A percentile compares a stretch with the other conserved stretches of the same genome.
These are phyloP conservation scores for Aporophyla lueneburgensis DNA, from an alignment of 2,888 invertebrate species.

Conservation along the genomic window DNA sequence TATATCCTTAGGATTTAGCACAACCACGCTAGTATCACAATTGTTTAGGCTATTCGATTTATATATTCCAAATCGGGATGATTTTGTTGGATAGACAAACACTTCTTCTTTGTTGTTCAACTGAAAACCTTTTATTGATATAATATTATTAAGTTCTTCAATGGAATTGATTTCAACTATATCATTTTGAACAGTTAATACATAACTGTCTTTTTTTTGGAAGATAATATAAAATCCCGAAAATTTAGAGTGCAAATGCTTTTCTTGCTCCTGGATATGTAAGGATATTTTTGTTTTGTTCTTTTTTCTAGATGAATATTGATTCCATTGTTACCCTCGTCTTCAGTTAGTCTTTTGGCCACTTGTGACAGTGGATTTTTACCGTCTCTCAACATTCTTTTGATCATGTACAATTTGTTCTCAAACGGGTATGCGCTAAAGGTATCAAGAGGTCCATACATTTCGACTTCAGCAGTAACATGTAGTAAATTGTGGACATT, in stretches of 20 bases:
- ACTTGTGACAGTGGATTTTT: slow-evolving; percentile 34
- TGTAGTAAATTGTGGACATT: slow-evolving; percentile 38
- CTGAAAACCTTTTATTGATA: neutral
- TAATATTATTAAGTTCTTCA: neutral
- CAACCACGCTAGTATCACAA: neutral
- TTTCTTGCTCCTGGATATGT: too few relatives aligned
- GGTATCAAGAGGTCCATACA: slow-evolving; percentile 9
- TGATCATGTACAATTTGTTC: slow-evolving; percentile 33
- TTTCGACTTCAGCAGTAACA: slow-evolving; percentile 24
- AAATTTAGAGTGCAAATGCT: too few relatives aligned
- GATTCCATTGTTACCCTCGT: too few relatives aligned
- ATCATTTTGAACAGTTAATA: neutral
- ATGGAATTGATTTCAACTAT: neutral
- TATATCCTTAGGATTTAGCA: neutral
- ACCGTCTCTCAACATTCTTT: slow-evolving; percentile 16
- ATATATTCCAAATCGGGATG: neutral
- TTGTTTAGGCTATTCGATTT: neutral
- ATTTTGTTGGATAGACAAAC: neutral
- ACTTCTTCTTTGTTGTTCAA: slow-evolving; percentile 5
- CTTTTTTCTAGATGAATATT: too few relatives aligned
- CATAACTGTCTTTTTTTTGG: slow-evolving; percentile 1
- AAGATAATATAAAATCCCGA: slow-evolving; percentile 11
- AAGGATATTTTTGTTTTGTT: too few relatives aligned
- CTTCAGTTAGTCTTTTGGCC: slow-evolving; percentile 20
- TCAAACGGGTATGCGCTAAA: slow-evolving; percentile 40